These are phyloP conservation scores for Lottia scabra DNA, from an alignment of 2,888 invertebrate species.

Conservation along the genomic window DNA sequence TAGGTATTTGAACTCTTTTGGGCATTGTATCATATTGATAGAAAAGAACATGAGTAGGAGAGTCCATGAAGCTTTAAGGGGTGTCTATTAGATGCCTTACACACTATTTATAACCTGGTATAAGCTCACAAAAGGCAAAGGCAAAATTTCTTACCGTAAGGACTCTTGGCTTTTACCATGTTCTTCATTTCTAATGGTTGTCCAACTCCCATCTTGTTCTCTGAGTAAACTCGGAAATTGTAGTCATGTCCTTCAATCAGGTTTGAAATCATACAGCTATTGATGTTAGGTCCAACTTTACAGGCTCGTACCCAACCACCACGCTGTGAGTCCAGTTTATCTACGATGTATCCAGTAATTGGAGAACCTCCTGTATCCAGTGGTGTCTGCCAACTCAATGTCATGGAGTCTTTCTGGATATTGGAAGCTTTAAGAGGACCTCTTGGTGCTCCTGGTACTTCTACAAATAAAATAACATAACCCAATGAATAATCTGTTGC, in stretches of 20 bases:
- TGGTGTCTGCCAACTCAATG: constrained; percentile 65
- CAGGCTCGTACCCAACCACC: constrained; percentile 60
- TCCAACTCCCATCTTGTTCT: constrained; percentile 68
- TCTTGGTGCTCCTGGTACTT: constrained; percentile 57
- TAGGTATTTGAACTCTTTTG: too few relatives aligned
- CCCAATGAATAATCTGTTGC: background rate
- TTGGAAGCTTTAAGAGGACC: constrained; percentile 50
- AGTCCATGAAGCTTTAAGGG: too few relatives aligned
- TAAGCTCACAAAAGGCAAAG: background rate
- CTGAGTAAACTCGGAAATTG: constrained; percentile 66
- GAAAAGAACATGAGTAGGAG: too few relatives aligned
- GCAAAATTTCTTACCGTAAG: constrained; percentile 76
- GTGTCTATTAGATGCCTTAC: background rate
- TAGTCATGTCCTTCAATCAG: constrained; percentile 56
- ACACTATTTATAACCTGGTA: background rate
- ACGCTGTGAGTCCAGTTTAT: constrained; percentile 52
- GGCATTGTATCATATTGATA: too few relatives aligned
- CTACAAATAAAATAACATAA: constrained; percentile 32
- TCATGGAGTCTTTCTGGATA: constrained; percentile 51
- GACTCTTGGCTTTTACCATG: constrained; percentile 72
- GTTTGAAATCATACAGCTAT: constrained; percentile 34
- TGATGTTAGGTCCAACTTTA: constrained; percentile 39
- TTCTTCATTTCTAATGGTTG: constrained; percentile 80
- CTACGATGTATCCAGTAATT: constrained; percentile 63
- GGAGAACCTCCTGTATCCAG: constrained; percentile 63